These are phyloP conservation scores for Tautogolabrus adspersus DNA, from an alignment of 2,113 vertebrate species.

Conservation along the genomic window DNA sequence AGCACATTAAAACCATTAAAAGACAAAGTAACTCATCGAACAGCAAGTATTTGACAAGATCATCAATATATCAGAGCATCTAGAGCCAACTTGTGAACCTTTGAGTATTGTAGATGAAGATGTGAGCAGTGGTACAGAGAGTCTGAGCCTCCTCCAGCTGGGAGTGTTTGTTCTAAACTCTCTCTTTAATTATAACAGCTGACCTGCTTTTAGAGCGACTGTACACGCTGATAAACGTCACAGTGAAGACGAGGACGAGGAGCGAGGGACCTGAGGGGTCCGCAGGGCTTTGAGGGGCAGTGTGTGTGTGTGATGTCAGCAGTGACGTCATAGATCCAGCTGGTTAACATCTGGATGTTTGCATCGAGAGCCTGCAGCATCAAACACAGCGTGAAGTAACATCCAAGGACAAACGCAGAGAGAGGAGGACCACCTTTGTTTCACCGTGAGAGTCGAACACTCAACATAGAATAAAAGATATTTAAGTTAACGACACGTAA, in stretches of 20 bases:
- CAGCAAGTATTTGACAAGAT: too few relatives aligned
- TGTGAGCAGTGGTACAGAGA: too few relatives aligned
- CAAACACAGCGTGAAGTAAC: not conserved
- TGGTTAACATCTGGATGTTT: constrained; percentile 4
- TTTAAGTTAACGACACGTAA: too few relatives aligned
- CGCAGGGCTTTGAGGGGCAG: not conserved
- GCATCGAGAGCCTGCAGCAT: constrained; percentile 10
- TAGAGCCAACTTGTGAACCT: too few relatives aligned
- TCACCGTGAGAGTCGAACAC: too few relatives aligned
- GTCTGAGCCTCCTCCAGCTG: not conserved
- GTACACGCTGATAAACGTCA: not conserved
- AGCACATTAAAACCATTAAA: too few relatives aligned
- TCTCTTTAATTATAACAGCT: not conserved
- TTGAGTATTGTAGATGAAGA: too few relatives aligned
- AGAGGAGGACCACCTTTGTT: too few relatives aligned
- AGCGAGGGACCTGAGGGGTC: not conserved
- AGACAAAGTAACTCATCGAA: too few relatives aligned
- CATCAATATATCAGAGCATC: too few relatives aligned
- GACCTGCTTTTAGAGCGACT: constrained; percentile 13
- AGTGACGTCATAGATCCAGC: constrained; percentile 2
- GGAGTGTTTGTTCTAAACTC: not conserved
- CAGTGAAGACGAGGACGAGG: not conserved
- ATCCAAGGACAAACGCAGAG: not conserved
- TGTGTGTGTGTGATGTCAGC: not conserved
- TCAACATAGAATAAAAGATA: too few relatives aligned